Percentiles rank a stretch among this genome's conserved stretches.
Evolutionary conservation across 2,888 invertebrate species (phyloP).

Genomic region (Pheosia gnoma): DNA sequence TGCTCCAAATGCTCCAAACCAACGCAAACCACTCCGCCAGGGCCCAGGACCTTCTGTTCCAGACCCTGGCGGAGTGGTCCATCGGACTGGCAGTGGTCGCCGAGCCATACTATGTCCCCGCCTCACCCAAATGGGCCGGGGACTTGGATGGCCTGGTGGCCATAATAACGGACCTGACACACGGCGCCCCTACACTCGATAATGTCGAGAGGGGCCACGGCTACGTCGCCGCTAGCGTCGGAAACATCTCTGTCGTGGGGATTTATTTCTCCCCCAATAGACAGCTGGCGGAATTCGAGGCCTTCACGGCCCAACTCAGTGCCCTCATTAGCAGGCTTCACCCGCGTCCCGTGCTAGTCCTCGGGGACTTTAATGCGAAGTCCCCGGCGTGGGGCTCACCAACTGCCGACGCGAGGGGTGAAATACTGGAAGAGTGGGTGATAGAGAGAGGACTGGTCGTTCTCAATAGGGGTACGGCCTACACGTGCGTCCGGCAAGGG

Average conservation of each 20-base stretch:
- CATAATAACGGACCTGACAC: not conserved
- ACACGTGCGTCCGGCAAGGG: not conserved
- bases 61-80: conserved; percentile 1
- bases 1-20: not conserved
- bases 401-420: not conserved
- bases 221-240: not conserved
- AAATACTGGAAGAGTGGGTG: not conserved
- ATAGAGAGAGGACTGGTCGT: not conserved
- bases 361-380: no score
- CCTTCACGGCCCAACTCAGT: no score
- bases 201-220: not conserved
- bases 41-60: not conserved
- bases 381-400: not conserved
- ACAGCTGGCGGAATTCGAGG: no score
- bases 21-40: not conserved
- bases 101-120: not conserved
- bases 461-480: not conserved
- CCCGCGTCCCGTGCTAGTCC: no score
- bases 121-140: not conserved
- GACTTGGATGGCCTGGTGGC: not conserved
- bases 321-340: no score
- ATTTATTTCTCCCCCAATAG: no score
- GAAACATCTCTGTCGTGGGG: no score
- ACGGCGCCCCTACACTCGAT: not conserved
- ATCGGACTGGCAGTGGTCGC: no score